Evolutionary conservation across 2,888 invertebrate genomes (phyloP).

Genomic region (Cordilura impudica): DNA sequence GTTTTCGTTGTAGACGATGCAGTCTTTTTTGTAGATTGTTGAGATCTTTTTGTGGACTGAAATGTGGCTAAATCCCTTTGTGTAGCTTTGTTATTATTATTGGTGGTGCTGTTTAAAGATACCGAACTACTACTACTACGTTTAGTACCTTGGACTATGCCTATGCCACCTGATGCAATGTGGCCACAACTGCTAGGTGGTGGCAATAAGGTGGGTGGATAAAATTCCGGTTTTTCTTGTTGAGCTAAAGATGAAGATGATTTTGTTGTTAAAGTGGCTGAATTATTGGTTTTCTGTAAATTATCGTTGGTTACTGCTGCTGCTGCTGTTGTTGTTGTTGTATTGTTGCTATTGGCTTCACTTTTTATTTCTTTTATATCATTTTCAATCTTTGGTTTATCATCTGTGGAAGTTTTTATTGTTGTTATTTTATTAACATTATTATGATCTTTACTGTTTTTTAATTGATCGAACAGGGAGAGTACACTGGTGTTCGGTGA

Average conservation of each 20-base stretch:
- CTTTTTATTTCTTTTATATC: conserved; percentile 6
- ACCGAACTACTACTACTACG: no score
- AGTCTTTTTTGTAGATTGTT: conserved; percentile 50
- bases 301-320: not conserved
- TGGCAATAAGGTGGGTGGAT: conserved; percentile 16
- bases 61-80: conserved; percentile 26
- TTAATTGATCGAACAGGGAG: conserved; percentile 74
- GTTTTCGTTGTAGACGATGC: conserved; percentile 46
- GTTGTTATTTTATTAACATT: conserved; percentile 53
- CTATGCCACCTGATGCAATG: not conserved
- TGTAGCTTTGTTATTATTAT: conserved; percentile 26
- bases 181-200: conserved; percentile 7
- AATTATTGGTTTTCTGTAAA: not conserved
- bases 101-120: not conserved
- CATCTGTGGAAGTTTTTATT: conserved; percentile 8
- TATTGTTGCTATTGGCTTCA: conserved; percentile 1
- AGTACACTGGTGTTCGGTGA: conserved; percentile 63
- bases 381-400: conserved; percentile 24
- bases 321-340: conserved; percentile 5
- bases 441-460: conserved; percentile 74
- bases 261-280: not conserved
- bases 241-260: not conserved
- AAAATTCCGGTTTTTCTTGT: conserved; percentile 44
- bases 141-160: conserved; percentile 27
- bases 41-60: conserved; percentile 57